Conservation (phyloP, 2,888 invertebrate species). For the Eretmocerus hayati region DNA sequence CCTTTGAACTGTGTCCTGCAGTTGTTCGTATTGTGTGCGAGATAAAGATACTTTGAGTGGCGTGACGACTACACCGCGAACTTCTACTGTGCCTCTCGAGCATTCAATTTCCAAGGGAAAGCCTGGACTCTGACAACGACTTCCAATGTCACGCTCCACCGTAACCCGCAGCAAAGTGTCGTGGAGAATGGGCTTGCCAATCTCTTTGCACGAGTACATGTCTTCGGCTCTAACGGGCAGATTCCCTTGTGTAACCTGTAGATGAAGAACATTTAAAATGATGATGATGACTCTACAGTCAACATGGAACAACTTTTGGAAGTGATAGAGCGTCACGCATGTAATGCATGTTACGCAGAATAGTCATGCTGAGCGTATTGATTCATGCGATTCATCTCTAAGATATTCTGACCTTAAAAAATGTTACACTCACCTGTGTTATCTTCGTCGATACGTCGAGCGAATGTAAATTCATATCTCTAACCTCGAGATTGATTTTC, state of each 20-base stretch:
- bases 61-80: conserved; percentile 68
- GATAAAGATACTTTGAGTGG: conserved; percentile 79
- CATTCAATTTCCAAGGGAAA: conserved; percentile 30
- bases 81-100: conserved; percentile 36
- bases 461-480: conserved; percentile 83
- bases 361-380: no score
- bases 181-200: conserved; percentile 81
- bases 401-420: no score
- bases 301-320: not conserved
- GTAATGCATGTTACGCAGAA: no score
- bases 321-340: not conserved
- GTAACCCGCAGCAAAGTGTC: conserved; percentile 76
- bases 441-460: conserved; percentile 52
- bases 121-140: conserved; percentile 29
- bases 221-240: conserved; percentile 57
- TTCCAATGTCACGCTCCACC: conserved; percentile 49
- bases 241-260: conserved; percentile 31
- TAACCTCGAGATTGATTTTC: conserved; percentile 56
- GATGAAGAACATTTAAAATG: no score
- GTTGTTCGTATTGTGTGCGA: conserved; percentile 82
- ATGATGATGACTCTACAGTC: no score
- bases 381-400: no score
- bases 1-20: conserved; percentile 62
- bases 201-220: conserved; percentile 65
- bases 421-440: conserved; percentile 22